Conservation (phyloP, 2,113 vertebrate genomes). For the Mormyrus lacerda region DNA sequence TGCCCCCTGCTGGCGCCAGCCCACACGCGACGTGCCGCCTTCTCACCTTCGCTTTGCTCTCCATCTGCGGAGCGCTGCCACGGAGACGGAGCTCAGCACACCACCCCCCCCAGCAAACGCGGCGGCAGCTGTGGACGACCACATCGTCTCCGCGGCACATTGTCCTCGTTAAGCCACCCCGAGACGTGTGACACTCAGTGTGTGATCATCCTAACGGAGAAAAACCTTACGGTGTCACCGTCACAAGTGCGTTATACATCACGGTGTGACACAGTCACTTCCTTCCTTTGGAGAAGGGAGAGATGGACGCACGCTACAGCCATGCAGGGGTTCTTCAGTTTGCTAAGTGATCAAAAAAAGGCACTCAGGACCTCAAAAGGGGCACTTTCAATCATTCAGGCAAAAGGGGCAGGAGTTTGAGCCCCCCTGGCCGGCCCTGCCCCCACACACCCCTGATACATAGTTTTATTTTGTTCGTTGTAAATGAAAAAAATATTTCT, state of each 20-base stretch:
- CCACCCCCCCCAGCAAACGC: conserved; percentile 30
- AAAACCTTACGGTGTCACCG: neutral
- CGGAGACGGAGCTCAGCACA: conserved; percentile 31
- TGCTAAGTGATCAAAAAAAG: neutral
- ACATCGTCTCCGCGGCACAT: neutral
- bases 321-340: neutral
- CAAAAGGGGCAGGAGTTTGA: neutral
- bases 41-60: conserved; percentile 47
- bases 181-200: neutral
- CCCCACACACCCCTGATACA: neutral
- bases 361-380: neutral
- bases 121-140: conserved; percentile 29
- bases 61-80: conserved; percentile 52
- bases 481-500: neutral
- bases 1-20: conserved; percentile 23
- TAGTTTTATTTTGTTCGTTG: neutral
- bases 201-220: neutral
- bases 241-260: neutral
- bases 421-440: neutral
- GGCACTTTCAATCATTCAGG: neutral
- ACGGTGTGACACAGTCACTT: neutral
- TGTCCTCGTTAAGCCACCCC: neutral
- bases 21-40: conserved; percentile 26
- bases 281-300: neutral
- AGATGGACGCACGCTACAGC: neutral